Conservation (phyloP, 2,113 vertebrate genomes). For the Eptesicus fuscus region DNA sequence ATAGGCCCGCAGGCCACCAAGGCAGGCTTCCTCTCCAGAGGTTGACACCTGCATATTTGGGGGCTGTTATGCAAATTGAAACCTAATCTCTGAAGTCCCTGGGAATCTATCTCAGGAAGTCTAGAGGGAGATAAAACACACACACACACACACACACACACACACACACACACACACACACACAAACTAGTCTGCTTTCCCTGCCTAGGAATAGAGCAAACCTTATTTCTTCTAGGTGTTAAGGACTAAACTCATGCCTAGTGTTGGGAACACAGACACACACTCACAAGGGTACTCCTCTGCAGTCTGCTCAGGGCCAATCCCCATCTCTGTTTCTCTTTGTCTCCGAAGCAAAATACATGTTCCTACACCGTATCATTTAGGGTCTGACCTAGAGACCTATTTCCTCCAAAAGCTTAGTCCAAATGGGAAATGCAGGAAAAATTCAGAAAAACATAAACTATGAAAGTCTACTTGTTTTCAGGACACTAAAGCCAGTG, state of each 20-base stretch:
- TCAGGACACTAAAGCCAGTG: neutral
- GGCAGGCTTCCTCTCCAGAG: neutral
- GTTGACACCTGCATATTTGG: too few relatives aligned
- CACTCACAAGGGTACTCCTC: neutral
- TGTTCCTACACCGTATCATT: accelerated
- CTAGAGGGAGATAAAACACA: neutral
- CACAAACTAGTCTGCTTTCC: neutral
- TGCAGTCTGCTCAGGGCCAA: neutral
- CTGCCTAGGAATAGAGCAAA: neutral
- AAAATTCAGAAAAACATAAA: neutral
- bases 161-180: too few relatives aligned
- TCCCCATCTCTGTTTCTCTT: too few relatives aligned
- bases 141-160: too few relatives aligned
- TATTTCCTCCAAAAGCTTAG: neutral
- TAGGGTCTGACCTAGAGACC: neutral
- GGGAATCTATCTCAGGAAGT: neutral
- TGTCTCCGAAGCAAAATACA: accelerated
- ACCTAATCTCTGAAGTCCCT: neutral
- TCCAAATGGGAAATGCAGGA: neutral
- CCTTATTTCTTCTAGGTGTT: neutral
- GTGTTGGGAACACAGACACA: neutral
- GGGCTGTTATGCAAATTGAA: neutral
- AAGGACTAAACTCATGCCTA: accelerated
- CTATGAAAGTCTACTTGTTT: accelerated
- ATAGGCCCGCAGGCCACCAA: accelerated